Evolutionary conservation across 2,113 vertebrate genomes (phyloP).

Genomic region (Calypte anna): DNA sequence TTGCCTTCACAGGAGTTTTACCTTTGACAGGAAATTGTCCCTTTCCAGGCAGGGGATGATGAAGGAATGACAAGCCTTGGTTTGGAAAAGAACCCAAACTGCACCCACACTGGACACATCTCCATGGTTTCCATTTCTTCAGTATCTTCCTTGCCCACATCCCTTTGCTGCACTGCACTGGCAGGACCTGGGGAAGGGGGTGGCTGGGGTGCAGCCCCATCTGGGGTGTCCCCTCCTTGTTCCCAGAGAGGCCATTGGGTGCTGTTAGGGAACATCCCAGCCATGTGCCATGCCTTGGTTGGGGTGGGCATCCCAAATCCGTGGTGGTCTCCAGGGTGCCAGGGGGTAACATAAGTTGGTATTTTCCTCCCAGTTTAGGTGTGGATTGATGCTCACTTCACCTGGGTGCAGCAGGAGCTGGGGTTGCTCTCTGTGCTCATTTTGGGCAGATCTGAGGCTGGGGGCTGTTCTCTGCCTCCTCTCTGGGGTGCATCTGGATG

Average conservation of each 20-base stretch:
- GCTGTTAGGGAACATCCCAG: fast-evolving
- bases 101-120: fast-evolving
- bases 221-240: fast-evolving
- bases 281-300: fast-evolving
- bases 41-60: not conserved
- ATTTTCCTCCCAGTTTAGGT: not conserved
- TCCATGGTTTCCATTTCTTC: not conserved
- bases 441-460: not conserved
- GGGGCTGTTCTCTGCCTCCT: not conserved
- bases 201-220: fast-evolving
- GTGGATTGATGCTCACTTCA: not conserved
- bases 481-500: too few species aligned
- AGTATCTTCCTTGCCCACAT: fast-evolving
- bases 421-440: not conserved
- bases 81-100: not conserved
- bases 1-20: fast-evolving
- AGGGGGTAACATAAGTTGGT: not conserved
- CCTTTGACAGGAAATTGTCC: not conserved
- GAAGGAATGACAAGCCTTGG: too few species aligned
- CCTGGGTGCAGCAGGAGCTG: fast-evolving
- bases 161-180: fast-evolving
- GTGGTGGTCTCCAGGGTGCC: fast-evolving
- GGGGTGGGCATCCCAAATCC: not conserved
- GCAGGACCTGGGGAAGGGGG: not conserved
- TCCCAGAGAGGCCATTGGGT: not conserved